A percentile compares a stretch with the other conserved stretches of the same genome.
phyloP scores from a whole-genome alignment of 1,140 invertebrate genomes.

The Dreissena rostriformis region DNA sequence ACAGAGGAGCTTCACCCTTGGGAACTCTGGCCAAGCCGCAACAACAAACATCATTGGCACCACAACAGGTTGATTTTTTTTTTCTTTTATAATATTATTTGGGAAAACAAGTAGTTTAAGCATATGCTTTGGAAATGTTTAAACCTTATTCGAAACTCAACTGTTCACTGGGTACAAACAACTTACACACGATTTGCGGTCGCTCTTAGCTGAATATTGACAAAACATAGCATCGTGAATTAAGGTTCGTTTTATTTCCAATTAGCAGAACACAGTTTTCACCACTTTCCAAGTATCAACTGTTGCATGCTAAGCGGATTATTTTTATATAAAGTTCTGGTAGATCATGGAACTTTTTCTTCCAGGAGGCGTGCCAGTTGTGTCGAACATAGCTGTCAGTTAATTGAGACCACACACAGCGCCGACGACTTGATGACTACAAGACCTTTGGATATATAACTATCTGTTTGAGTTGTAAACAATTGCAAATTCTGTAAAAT shows the following conservation, averaged over 20 bases:
- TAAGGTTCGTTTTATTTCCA: neutral
- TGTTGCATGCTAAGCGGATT: neutral
- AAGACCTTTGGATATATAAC: no score
- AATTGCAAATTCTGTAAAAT: no score
- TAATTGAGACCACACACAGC: no score
- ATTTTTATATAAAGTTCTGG: neutral
- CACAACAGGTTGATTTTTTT: neutral
- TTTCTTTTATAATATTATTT: neutral
- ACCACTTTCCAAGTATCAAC: neutral
- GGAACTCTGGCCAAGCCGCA: constrained; percentile 16
- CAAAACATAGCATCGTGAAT: neutral
- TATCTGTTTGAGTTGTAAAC: no score
- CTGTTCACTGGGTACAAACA: no score
- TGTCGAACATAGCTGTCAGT: neutral
- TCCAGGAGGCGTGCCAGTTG: neutral
- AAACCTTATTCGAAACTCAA: no score
- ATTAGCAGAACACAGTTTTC: neutral
- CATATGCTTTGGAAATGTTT: neutral
- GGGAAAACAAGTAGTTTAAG: neutral
- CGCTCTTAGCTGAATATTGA: neutral
- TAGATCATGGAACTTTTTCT: neutral
- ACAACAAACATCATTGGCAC: constrained; percentile 5
- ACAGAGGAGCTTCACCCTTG: constrained; percentile 31
- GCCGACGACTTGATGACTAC: no score
- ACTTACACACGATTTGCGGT: neutral